A percentile compares a stretch with the other conserved stretches of the same genome.
These are phyloP conservation scores for Cydia amplana DNA, from an alignment of 1,140 invertebrate species.

Conservation along the genomic window DNA sequence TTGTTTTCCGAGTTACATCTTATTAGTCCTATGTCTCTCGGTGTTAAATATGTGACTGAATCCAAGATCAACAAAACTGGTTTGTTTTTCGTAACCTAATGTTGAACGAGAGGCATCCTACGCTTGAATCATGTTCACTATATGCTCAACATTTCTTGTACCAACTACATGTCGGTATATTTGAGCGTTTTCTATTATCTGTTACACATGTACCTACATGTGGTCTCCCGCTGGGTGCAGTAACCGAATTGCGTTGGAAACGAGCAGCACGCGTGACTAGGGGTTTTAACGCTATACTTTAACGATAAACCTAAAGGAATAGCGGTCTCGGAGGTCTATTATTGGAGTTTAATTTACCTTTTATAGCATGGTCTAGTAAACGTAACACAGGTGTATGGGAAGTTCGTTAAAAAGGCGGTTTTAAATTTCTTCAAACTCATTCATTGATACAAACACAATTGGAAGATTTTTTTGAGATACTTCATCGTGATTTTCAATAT, in stretches of 20 bases:
- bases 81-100: no score
- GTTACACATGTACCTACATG: not conserved
- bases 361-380: not conserved
- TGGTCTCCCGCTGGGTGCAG: constrained; percentile 4
- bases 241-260: constrained; percentile 20
- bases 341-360: constrained; percentile 6
- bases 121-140: no score
- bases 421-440: not conserved
- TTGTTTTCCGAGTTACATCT: constrained; percentile 24
- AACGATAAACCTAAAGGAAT: constrained; percentile 32
- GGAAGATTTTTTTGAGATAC: no score
- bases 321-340: constrained; percentile 32
- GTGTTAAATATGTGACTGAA: not conserved
- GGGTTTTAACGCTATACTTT: constrained; percentile 38
- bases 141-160: not conserved
- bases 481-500: no score
- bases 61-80: no score
- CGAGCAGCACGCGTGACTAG: constrained; percentile 37
- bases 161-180: not conserved
- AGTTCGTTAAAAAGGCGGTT: not conserved
- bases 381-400: not conserved
- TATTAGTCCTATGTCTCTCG: constrained; percentile 8
- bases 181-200: constrained; percentile 15
- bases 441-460: not conserved
- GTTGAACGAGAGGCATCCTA: no score